Conservation (phyloP, 2,113 vertebrate genomes). For the Fregata magnificens region DNA sequence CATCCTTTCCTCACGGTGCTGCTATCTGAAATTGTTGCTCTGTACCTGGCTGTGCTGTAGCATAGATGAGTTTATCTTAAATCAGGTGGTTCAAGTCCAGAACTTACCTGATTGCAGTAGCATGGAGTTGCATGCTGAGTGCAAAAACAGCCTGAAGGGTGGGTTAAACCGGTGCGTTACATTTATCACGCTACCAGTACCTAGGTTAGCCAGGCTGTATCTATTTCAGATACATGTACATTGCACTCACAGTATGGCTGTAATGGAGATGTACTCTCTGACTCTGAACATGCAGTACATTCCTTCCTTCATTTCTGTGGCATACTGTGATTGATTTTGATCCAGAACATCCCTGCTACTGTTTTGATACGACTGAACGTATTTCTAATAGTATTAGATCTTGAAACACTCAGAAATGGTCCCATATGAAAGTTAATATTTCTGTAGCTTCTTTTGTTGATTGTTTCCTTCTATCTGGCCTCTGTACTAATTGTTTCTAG, state of each 20-base stretch:
- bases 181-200: not conserved
- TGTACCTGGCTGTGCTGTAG: not conserved
- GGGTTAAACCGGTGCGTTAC: not conserved
- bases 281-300: not conserved
- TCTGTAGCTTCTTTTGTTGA: not conserved
- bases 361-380: not conserved
- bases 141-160: not conserved
- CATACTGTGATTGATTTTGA: not conserved
- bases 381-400: not conserved
- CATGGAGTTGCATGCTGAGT: not conserved
- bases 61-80: not conserved
- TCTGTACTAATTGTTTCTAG: not conserved
- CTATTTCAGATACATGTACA: not conserved
- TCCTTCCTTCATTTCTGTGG: not conserved
- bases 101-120: not conserved
- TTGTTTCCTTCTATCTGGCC: conserved; percentile 10
- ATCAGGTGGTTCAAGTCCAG: not conserved
- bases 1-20: not conserved
- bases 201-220: not conserved
- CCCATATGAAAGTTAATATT: not conserved
- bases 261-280: not conserved
- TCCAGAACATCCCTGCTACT: not conserved
- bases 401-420: not conserved
- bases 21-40: not conserved
- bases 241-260: not conserved